Base-by-base conservation (phyloP, 2,113 vertebrate genomes). In the Ictidomys tridecemlineatus region DNA sequence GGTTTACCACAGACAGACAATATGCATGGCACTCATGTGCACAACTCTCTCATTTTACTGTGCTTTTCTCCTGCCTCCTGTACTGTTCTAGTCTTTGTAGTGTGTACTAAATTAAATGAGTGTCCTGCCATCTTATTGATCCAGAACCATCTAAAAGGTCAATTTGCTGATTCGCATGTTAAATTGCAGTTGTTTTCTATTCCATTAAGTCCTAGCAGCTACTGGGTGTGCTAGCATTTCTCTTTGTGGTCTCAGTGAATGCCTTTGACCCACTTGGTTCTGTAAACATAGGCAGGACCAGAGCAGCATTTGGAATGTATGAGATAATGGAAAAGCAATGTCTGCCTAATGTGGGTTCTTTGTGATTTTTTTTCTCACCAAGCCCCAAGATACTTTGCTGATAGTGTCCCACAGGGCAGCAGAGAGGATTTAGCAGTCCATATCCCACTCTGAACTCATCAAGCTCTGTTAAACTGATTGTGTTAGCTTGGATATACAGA, bases 311-410 rank as follows among this genome's bases (percentile, higher is more conserved):
- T 34, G 14, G 82, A 42, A n/a, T 48, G 22, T 51, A 39, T 73
- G 97, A 93, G 61, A 91, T 91, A 65, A 88, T 89, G 91, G 85
- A 79, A 94, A 92, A 89, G 69, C 39, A 37, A 85, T 51, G 7
- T 69, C 48, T 83, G 90, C 72, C 53, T 73, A 42, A 28, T 53
- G 37, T 30, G 34, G 11, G 5, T 63, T 85, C 76, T 53, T 26
- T 63, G 70, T 79, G 90, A 70, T 61, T 76, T 80, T 61, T 74
- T 80, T 91, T 56, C 89, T 93, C 53, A 74, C 45, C 24, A 12
- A 85, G 32, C 28, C 39, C 53, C 51, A 18, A 76, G 45, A 51
- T 37, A 13, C 4, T 58, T 76, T 95, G 87, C 85, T 74, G 87
- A 67, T 51, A 58, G 34, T 34, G 17, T 56, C 61, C 34, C 78